Evolutionary conservation across 2,888 invertebrate species (phyloP).

Genomic region (Xanthia togata): DNA sequence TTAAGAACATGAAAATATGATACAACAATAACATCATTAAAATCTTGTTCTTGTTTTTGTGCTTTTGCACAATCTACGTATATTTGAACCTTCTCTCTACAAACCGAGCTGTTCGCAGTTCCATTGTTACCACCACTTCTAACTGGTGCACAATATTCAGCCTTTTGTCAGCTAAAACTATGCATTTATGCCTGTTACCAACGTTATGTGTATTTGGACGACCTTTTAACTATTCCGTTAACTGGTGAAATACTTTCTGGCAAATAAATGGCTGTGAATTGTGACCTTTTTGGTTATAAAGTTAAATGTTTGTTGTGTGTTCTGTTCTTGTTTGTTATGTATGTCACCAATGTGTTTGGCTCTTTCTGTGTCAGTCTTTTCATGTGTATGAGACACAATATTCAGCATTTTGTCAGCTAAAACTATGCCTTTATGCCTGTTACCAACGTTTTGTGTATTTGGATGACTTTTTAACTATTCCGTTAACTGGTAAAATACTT

Average conservation of each 20-base stretch:
- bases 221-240: constrained; percentile 25
- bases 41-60: no score
- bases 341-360: neutral
- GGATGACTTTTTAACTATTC: constrained; percentile 15
- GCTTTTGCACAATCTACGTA: constrained; percentile 12
- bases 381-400: constrained; percentile 14
- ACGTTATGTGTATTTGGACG: constrained; percentile 23
- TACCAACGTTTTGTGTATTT: constrained; percentile 33
- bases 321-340: neutral
- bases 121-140: constrained; percentile 32
- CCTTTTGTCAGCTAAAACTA: constrained; percentile 36
- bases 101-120: constrained; percentile 14
- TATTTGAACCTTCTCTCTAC: constrained; percentile 7
- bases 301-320: neutral
- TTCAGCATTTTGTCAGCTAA: constrained; percentile 30
- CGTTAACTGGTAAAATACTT: constrained; percentile 15
- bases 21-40: no score
- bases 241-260: constrained; percentile 8
- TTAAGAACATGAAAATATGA: neutral
- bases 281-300: neutral
- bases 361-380: neutral
- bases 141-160: constrained; percentile 17
- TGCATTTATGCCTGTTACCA: constrained; percentile 31
- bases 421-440: constrained; percentile 28
- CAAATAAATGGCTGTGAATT: neutral